Conservation (phyloP, 2,888 invertebrate genomes). For the Tachina fera region DNA sequence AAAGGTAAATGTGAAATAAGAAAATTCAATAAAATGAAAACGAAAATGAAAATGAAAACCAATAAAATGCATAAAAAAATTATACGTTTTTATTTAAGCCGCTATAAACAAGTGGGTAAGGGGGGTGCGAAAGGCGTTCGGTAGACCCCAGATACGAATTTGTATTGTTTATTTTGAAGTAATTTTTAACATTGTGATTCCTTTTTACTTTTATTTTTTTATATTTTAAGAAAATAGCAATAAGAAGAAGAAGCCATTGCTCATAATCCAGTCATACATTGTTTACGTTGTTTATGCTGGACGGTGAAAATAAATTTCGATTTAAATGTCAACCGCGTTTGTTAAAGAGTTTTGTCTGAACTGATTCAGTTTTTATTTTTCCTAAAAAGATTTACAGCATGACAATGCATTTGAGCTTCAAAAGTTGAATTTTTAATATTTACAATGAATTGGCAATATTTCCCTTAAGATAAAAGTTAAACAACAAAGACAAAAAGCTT, state of each 20-base stretch:
- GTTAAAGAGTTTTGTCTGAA: background rate
- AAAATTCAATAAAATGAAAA: slow-evolving; percentile 8
- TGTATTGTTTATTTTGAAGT: slow-evolving; percentile 39
- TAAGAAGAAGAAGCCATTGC: background rate
- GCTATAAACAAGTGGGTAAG: slow-evolving; percentile 33
- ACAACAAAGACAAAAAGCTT: background rate
- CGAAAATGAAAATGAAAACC: slow-evolving; percentile 39
- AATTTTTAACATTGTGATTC: background rate
- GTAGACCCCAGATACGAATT: slow-evolving; percentile 41
- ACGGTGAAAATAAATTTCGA: slow-evolving; percentile 32
- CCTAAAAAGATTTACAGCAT: slow-evolving; percentile 8
- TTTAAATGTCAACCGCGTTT: slow-evolving; percentile 12
- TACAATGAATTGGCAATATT: background rate
- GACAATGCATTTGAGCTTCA: slow-evolving; percentile 6
- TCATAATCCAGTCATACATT: slow-evolving; percentile 27
- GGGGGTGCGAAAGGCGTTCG: background rate
- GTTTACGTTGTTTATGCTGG: slow-evolving; percentile 6
- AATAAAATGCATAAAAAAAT: slow-evolving; percentile 34
- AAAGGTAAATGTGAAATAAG: slow-evolving; percentile 18
- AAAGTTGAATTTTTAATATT: background rate
- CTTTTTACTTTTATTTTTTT: background rate
- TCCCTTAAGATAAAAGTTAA: background rate
- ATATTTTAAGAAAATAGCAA: background rate
- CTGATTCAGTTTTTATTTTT: slow-evolving; percentile 23
- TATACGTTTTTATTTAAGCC: slow-evolving; percentile 18